Evolutionary conservation across 1,140 invertebrate genomes (phyloP), one percentile per base, ranked within the genome.

Genomic region (Macrobrachium rosenbergii): DNA sequence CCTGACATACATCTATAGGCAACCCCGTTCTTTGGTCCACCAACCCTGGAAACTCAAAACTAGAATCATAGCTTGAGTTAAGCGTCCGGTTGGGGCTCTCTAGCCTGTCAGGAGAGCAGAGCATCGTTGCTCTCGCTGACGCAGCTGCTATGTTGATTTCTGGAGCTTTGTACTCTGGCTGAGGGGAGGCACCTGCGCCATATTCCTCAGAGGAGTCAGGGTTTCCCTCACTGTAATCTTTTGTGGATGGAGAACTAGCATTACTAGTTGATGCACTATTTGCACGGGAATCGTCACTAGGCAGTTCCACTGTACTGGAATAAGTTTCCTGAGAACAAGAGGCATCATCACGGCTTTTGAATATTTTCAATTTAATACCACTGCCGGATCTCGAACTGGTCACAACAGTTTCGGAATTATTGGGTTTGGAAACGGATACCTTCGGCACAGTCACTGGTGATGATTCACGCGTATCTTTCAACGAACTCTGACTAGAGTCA

Each of bases 361-460:
- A 90, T 59, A 90, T 90, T 60, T 90, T 90, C 28, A 90, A 75
- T 67, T 88, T 90, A 17, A 90, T 90, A 59, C 89, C 89, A 80
- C 87, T 84, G 58, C 83, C 77, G 67, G 82, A 85, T 64, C 64
- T 82, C 59, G 78, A 75, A 45, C 59, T 72, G 72, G 67, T 82
- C 8, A 73, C 52, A 52, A 52, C 69, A 78, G 76, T 77, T 28
- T 86, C 77, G 52, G 76, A 58, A 62, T 78, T 77, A 21, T 80
- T 76, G 23, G 59, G 45, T 63, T 78, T 82, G n/a, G 72, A 17
- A 43, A 59, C 58, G 52, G 52, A 52, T 12, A 52, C 52, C 52
- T 52, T 52, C 52, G 52, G 52, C 52, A 52, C 52, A 52, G 52
- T 52, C 52, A 52, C 52, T 12, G 52, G 52, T 63, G 59, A 83